Conservation (phyloP, 2,888 invertebrate genomes). For the Tetrapedia diversipes region DNA sequence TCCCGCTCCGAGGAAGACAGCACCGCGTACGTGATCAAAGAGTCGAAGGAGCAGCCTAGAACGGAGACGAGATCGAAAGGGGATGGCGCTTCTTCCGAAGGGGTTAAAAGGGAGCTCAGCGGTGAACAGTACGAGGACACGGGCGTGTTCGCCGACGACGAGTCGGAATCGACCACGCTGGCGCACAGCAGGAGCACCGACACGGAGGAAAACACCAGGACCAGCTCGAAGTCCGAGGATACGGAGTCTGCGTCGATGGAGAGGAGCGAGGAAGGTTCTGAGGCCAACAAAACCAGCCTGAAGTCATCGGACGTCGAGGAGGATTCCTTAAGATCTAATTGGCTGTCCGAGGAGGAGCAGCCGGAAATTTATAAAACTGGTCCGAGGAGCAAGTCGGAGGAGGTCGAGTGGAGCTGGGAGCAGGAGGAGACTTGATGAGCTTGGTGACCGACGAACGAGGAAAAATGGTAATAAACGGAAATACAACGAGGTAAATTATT, state of each 20-base stretch:
- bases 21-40: slow-evolving; percentile 63
- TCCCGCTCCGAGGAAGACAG: slow-evolving; percentile 80
- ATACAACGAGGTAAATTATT: slow-evolving; percentile 35
- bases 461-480: slow-evolving; percentile 41
- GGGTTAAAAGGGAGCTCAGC: slow-evolving; percentile 24
- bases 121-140: slow-evolving; percentile 64
- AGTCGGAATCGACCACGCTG: slow-evolving; percentile 51
- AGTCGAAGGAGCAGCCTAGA: slow-evolving; percentile 40
- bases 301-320: slow-evolving; percentile 63
- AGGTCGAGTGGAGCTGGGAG: slow-evolving; percentile 73
- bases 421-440: slow-evolving; percentile 74
- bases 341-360: slow-evolving; percentile 72
- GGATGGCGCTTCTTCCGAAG: slow-evolving; percentile 2
- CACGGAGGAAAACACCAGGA: slow-evolving; percentile 65
- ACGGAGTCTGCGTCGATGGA: slow-evolving; percentile 49
- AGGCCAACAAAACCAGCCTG: slow-evolving; percentile 59
- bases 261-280: slow-evolving; percentile 48
- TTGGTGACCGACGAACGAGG: not conserved
- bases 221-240: slow-evolving; percentile 62
- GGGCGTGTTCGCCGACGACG: slow-evolving; percentile 58
- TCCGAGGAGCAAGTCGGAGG: slow-evolving; percentile 68
- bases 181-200: slow-evolving; percentile 62
- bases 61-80: slow-evolving; percentile 20
- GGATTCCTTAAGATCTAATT: slow-evolving; percentile 64
- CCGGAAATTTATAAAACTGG: slow-evolving; percentile 53